Conservation (phyloP, 1,140 invertebrate species). For the Drosophila murphyi region DNA sequence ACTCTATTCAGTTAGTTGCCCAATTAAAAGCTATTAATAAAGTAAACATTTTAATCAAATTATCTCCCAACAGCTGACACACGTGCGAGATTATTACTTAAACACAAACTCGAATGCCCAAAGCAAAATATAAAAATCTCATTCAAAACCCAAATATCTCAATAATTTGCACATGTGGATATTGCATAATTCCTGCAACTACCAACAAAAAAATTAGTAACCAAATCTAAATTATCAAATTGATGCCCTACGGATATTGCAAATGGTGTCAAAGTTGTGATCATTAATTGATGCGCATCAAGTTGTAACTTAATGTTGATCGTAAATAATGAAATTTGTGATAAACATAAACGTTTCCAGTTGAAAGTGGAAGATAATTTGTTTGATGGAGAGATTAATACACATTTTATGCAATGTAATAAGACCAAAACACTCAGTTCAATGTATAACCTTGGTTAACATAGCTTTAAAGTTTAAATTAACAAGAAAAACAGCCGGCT, state of each 20-base stretch:
- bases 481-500: too few relatives aligned
- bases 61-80: conserved; percentile 14
- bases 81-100: conserved; percentile 49
- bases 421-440: too few relatives aligned
- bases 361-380: background rate
- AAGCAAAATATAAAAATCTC: conserved; percentile 24
- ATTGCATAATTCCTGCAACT: conserved; percentile 60
- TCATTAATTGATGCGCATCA: conserved; percentile 50
- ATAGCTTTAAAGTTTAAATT: too few relatives aligned
- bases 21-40: conserved; percentile 17
- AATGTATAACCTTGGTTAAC: too few relatives aligned
- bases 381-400: background rate
- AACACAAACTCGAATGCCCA: conserved; percentile 22
- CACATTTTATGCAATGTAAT: background rate
- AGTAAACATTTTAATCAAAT: conserved; percentile 49
- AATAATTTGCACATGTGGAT: conserved; percentile 47
- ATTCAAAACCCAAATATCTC: background rate
- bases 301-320: conserved; percentile 16
- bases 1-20: conserved; percentile 25
- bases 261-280: conserved; percentile 66
- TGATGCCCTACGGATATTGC: conserved; percentile 35
- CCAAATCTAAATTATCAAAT: conserved; percentile 58
- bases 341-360: conserved; percentile 11
- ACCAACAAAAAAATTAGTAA: conserved; percentile 39
- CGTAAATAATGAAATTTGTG: conserved; percentile 8